A percentile compares a stretch with the other conserved stretches of the same genome.
Evolutionary conservation across 2,888 invertebrate species (phyloP).

Genomic region (Epirrhoe tristata): DNA sequence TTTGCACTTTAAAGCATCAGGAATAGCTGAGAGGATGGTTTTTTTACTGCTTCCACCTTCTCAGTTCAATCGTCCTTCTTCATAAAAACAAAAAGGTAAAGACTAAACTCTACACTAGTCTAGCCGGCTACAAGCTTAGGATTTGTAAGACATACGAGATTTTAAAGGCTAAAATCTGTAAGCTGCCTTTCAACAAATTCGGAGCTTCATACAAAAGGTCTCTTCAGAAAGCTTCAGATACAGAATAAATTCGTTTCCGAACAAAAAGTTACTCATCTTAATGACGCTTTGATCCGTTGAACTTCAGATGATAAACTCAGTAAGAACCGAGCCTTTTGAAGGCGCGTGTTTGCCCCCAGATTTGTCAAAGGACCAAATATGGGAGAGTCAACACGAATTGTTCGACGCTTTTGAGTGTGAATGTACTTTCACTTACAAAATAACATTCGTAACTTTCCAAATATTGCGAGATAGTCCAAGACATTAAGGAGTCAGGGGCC

Average conservation of each 20-base stretch:
- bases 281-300: constrained; percentile 46
- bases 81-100: neutral
- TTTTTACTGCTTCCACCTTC: no score
- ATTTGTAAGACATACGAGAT: neutral
- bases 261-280: constrained; percentile 40
- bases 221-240: constrained; percentile 17
- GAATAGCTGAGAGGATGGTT: no score
- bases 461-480: neutral
- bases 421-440: constrained; percentile 23
- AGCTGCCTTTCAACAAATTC: constrained; percentile 1
- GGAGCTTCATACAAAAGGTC: constrained; percentile 9
- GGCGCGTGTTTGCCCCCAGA: constrained; percentile 60
- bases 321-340: constrained; percentile 54
- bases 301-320: constrained; percentile 57
- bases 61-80: no score
- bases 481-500: neutral
- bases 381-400: constrained; percentile 52
- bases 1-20: no score
- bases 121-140: neutral
- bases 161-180: neutral
- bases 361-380: constrained; percentile 70
- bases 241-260: constrained; percentile 26
- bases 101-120: neutral
- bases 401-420: constrained; percentile 37
- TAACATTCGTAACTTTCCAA: constrained; percentile 13